Conservation (phyloP, 2,797 vertebrate species). For the Florisuga fusca region DNA sequence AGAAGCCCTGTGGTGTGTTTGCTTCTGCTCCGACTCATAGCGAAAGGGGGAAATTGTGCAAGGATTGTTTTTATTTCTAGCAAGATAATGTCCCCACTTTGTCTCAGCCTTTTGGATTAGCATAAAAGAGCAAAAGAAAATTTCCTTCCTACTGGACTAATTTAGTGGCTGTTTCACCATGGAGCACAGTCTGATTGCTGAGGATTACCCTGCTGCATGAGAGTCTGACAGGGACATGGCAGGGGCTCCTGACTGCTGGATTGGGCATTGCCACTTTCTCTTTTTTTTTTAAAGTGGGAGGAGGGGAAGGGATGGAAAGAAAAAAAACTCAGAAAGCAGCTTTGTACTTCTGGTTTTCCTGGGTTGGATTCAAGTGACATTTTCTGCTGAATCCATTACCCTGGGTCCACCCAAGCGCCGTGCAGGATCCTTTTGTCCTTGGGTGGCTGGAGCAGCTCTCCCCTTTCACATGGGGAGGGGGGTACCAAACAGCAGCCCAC, state of each 20-base stretch:
- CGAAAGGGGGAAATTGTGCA: background rate
- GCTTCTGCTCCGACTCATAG: constrained; percentile 29
- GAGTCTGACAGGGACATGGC: background rate
- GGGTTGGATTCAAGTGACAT: constrained; percentile 58
- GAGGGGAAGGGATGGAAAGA: background rate
- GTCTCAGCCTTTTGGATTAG: constrained; percentile 34
- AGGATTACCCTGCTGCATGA: background rate
- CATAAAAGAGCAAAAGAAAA: background rate
- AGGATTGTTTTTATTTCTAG: constrained; percentile 21
- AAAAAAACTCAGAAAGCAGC: constrained; percentile 23
- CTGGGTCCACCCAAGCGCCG: background rate
- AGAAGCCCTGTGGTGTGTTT: constrained; percentile 5
- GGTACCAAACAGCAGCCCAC: constrained; percentile 53
- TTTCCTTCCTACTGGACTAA: constrained; percentile 6
- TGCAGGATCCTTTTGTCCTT: constrained; percentile 72
- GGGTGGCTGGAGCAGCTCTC: constrained; percentile 74
- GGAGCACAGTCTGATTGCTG: background rate
- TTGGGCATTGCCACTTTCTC: background rate
- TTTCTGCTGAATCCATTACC: constrained; percentile 54
- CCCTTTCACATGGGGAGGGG: background rate
- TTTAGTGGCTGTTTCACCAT: background rate
- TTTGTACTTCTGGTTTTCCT: constrained; percentile 48
- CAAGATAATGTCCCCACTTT: background rate
- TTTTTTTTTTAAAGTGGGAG: background rate
- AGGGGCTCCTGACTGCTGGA: background rate